These are phyloP conservation scores for Barypeithes pellucidus DNA, from an alignment of 2,888 invertebrate genomes.

Conservation along the genomic window DNA sequence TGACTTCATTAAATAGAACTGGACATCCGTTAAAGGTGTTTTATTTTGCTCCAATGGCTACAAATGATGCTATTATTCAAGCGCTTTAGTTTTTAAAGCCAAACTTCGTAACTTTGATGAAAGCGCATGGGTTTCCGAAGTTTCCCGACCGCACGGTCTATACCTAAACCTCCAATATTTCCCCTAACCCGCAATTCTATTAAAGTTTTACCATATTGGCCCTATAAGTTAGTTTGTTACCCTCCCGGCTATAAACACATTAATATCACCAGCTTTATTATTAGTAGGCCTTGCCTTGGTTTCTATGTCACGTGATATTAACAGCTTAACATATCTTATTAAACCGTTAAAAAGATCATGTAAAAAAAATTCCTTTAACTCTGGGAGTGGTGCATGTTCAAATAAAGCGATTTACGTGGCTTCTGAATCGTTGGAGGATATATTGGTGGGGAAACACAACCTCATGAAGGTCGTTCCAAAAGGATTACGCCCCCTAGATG, in stretches of 20 bases:
- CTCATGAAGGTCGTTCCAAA: too few species aligned
- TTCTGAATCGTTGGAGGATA: too few species aligned
- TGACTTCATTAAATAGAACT: too few species aligned
- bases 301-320: slow-evolving; percentile 21
- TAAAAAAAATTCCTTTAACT: too few species aligned
- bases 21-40: too few species aligned
- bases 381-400: too few species aligned
- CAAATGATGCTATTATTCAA: too few species aligned
- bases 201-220: slow-evolving; percentile 35
- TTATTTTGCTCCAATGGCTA: too few species aligned
- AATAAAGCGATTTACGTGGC: too few species aligned
- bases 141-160: slow-evolving; percentile 1
- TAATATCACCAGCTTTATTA: slow-evolving; percentile 23
- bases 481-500: too few species aligned
- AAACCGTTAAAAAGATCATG: too few species aligned
- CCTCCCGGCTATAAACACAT: slow-evolving; percentile 32
- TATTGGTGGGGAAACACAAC: too few species aligned
- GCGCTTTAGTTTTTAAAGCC: neutral
- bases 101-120: neutral
- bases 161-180: slow-evolving; percentile 15
- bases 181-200: slow-evolving; percentile 25
- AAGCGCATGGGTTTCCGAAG: slow-evolving; percentile 1
- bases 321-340: slow-evolving; percentile 4
- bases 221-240: slow-evolving; percentile 28
- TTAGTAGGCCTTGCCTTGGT: slow-evolving; percentile 8